Percentiles rank a stretch among this genome's conserved stretches.
These are phyloP conservation scores for Polyergus mexicanus DNA, from an alignment of 1,140 invertebrate genomes.

Conservation along the genomic window DNA sequence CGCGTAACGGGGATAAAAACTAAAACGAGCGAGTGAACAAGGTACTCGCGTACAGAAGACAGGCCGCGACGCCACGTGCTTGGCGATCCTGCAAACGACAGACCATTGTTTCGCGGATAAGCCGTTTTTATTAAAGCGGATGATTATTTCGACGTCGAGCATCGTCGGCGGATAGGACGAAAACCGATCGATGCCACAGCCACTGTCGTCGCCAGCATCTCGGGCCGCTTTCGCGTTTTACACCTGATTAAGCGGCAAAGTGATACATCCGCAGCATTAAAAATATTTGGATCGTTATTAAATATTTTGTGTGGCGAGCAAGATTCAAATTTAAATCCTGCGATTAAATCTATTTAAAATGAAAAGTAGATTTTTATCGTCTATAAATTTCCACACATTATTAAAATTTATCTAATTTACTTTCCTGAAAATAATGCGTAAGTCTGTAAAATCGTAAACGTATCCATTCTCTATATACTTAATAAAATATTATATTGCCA, in stretches of 20 bases:
- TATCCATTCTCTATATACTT: too few species aligned
- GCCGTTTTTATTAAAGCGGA: constrained; percentile 82
- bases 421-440: too few species aligned
- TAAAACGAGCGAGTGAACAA: constrained; percentile 42
- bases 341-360: too few species aligned
- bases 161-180: constrained; percentile 60
- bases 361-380: too few species aligned
- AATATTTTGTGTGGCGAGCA: too few species aligned
- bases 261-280: not conserved
- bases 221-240: not conserved
- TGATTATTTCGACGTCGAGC: constrained; percentile 79
- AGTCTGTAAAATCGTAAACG: too few species aligned
- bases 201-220: constrained; percentile 37
- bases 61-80: constrained; percentile 38
- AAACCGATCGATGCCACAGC: constrained; percentile 68
- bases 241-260: constrained; percentile 17
- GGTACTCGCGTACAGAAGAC: constrained; percentile 31
- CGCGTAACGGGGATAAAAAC: constrained; percentile 41
- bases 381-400: too few species aligned
- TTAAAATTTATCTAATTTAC: too few species aligned
- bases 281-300: not conserved
- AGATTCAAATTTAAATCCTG: too few species aligned
- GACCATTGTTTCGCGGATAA: constrained; percentile 80
- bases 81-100: constrained; percentile 74
- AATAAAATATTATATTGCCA: too few species aligned